Percentiles rank a stretch among this genome's conserved stretches.
These are phyloP conservation scores for Macrotrachela quadricornifera DNA, from an alignment of 1,140 invertebrate genomes.

Conservation along the genomic window DNA sequence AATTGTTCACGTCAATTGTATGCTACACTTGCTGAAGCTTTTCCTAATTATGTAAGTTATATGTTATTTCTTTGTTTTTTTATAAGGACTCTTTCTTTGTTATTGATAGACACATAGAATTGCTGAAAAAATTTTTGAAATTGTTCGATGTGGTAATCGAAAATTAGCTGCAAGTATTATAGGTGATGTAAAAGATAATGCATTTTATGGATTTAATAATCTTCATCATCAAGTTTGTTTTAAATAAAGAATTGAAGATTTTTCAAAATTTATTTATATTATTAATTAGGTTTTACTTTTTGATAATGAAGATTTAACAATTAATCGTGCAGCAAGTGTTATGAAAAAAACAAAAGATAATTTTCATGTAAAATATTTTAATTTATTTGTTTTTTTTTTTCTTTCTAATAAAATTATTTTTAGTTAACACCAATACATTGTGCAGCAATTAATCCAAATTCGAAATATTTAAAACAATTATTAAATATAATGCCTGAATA, in stretches of 20 bases:
- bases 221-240: conserved; percentile 15
- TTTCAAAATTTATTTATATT: too few relatives aligned
- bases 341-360: too few relatives aligned
- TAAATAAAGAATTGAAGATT: too few relatives aligned
- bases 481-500: conserved; percentile 27
- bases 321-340: too few relatives aligned
- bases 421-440: conserved; percentile 35
- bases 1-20: conserved; percentile 13
- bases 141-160: conserved; percentile 25
- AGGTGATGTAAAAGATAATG: conserved; percentile 15
- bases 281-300: too few relatives aligned
- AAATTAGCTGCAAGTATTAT: conserved; percentile 27
- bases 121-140: conserved; percentile 15
- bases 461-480: conserved; percentile 27
- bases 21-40: conserved; percentile 12
- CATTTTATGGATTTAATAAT: conserved; percentile 25
- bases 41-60: conserved; percentile 1
- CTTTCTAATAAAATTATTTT: too few relatives aligned
- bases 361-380: too few relatives aligned
- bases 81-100: not conserved
- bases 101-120: not conserved
- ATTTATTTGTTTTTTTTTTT: too few relatives aligned
- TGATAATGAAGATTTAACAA: too few relatives aligned
- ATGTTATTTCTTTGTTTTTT: too few relatives aligned
- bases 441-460: conserved; percentile 36